phyloP scores from a whole-genome alignment of 2,113 vertebrate species.

The Ibidorhyncha struthersii region DNA sequence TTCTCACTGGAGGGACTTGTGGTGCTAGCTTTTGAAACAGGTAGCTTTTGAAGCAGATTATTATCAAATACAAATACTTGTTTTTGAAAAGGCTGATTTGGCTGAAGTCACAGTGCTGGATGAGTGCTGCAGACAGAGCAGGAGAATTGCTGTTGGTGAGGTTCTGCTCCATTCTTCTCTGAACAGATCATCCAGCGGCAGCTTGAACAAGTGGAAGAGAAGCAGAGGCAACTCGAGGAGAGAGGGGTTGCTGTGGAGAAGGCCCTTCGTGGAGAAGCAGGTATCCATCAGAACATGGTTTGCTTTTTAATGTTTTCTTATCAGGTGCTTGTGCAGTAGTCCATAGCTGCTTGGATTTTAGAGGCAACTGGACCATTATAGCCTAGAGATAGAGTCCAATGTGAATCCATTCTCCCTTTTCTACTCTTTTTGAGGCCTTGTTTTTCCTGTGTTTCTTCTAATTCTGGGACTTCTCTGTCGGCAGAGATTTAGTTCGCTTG shows the following conservation, averaged over 20 bases:
- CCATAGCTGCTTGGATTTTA: constrained; percentile 11
- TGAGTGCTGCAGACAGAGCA: neutral
- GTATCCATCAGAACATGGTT: constrained; percentile 72
- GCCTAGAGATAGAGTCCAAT: neutral
- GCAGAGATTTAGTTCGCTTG: neutral
- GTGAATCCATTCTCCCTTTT: neutral
- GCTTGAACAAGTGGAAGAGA: constrained; percentile 98
- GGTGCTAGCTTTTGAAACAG: neutral
- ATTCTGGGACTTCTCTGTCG: neutral
- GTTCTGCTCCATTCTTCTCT: neutral
- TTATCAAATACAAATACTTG: neutral
- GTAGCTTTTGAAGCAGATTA: neutral
- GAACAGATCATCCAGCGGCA: constrained; percentile 95
- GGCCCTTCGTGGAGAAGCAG: constrained; percentile 97
- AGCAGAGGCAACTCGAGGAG: constrained; percentile 95
- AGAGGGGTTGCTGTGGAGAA: constrained; percentile 97
- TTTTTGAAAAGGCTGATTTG: neutral
- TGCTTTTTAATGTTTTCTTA: neutral
- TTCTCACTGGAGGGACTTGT: neutral
- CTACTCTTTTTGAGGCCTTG: neutral
- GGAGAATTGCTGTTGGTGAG: neutral
- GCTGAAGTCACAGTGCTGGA: neutral
- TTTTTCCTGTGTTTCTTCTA: neutral
- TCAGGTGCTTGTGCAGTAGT: neutral
- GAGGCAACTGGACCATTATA: neutral